Evolutionary conservation across 2,888 invertebrate genomes (phyloP), one percentile per base, ranked within the genome.

Genomic region (Melipona beecheii): DNA sequence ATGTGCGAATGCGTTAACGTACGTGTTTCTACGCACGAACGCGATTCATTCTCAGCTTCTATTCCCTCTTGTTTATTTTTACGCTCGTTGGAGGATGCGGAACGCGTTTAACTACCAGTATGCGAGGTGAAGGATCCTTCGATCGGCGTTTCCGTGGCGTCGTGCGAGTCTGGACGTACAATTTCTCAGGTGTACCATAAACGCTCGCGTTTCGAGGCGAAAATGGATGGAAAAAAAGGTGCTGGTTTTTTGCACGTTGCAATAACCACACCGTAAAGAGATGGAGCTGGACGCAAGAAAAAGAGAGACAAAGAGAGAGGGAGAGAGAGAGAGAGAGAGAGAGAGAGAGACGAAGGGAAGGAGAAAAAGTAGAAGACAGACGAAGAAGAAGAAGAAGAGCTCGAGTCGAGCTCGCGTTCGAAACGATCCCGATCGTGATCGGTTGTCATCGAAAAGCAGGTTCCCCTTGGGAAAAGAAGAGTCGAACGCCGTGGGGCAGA

Each of bases 401-500:
- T 24, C 0, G 69, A 70, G 36, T 50, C 19, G 56, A 49, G 54
- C 56, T 77, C 49, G 71, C 80, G 43, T 52, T 54, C 69, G 49
- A 68, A 79, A 76, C 83, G 58, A 80, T 73, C 64, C 31, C 65
- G 84, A 89, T 86, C 75, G 78, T 85, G 83, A 81, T 76, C 85
- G 78, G 90, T 89, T 89, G 89, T 89, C 89, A 89, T 89, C 90
- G 85, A 87, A 84, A 75, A 87, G 83, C 89, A 82, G 86, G 83
- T 83, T 88, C 75, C 82, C 85, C 75, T 84, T 76, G 83, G 84
- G 88, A 71, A 88, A 86, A 83, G 88, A 77, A 78, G 77, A 78
- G 75, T 50, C 62, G 73, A 60, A 73, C n/a, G 83, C 80, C 82
- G 84, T 79, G 75, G 79, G 79, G 81, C 78, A 80, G 62, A n/a